Percentiles rank a stretch among this genome's conserved stretches.
Conservation (phyloP, 2,113 vertebrate species). For the Rhabdornis inornatus region DNA sequence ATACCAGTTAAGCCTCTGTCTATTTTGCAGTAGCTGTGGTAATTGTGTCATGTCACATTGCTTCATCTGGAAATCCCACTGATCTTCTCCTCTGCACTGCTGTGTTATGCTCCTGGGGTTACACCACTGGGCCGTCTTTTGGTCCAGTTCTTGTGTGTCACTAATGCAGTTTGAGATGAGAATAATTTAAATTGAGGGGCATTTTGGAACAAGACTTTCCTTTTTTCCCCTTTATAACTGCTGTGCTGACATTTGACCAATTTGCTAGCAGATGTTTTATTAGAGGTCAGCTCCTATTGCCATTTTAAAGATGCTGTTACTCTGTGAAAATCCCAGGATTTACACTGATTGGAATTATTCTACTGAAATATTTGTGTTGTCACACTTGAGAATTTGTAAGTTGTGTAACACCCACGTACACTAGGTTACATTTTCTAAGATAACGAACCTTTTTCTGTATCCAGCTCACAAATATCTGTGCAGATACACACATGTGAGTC, state of each 20-base stretch:
- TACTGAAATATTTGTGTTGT: neutral
- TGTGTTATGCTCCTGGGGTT: neutral
- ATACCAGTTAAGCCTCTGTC: neutral
- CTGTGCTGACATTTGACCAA: neutral
- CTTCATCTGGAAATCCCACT: neutral
- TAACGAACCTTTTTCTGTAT: neutral
- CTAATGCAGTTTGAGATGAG: neutral
- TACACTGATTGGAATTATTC: neutral
- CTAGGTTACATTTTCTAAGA: neutral
- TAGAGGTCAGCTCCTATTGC: neutral
- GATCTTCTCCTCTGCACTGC: neutral
- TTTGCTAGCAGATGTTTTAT: neutral
- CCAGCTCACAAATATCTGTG: neutral
- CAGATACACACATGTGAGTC: neutral
- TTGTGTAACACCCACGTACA: neutral
- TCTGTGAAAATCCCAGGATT: neutral
- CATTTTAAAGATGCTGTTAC: neutral
- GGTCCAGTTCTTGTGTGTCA: neutral
- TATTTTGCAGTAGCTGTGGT: neutral
- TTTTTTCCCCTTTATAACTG: neutral
- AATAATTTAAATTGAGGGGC: neutral
- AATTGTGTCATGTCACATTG: fast-evolving
- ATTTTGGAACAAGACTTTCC: neutral
- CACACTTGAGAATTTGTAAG: neutral
- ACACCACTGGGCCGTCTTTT: neutral